Evolutionary conservation across 92 coral and sea anemone species (phyloP).

Genomic region (Heliopora coerulea): DNA sequence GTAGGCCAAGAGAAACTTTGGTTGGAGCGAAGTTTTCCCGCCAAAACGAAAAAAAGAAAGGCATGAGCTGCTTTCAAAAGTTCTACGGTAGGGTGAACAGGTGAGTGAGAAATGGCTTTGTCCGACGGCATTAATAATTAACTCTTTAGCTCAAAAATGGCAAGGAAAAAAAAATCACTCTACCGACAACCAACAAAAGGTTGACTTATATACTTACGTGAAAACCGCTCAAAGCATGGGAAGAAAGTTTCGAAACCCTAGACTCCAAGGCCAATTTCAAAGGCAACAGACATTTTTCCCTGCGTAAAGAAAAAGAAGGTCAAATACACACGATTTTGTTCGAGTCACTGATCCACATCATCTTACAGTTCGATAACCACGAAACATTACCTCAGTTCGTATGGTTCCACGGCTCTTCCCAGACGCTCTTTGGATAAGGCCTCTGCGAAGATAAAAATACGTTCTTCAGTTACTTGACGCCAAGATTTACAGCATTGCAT

Average conservation of each 20-base stretch:
- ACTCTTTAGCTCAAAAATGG: constrained; percentile 39
- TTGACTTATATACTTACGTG: constrained; percentile 65
- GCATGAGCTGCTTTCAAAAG: not conserved
- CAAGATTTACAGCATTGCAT: not conserved
- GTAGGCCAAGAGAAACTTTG: no score
- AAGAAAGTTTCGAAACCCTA: constrained; percentile 74
- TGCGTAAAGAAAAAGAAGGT: constrained; percentile 14
- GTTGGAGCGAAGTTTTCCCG: not conserved
- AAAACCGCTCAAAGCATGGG: constrained; percentile 82
- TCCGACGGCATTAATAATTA: constrained; percentile 52
- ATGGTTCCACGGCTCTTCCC: constrained; percentile 80
- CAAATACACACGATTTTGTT: constrained; percentile 25
- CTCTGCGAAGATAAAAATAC: constrained; percentile 48
- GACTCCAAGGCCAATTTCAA: constrained; percentile 93
- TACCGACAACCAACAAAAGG: not conserved
- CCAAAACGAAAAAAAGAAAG: not conserved
- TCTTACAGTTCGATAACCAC: constrained; percentile 36
- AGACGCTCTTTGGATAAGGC: constrained; percentile 79
- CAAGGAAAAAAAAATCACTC: not conserved
- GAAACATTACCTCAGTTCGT: constrained; percentile 73
- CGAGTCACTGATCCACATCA: constrained; percentile 59
- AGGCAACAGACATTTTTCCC: constrained; percentile 90
- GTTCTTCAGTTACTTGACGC: not conserved
- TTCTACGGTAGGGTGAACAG: not conserved
- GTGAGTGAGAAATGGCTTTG: constrained; percentile 15